Conservation (phyloP, 2,797 vertebrate genomes). For the Pristis pectinata region DNA sequence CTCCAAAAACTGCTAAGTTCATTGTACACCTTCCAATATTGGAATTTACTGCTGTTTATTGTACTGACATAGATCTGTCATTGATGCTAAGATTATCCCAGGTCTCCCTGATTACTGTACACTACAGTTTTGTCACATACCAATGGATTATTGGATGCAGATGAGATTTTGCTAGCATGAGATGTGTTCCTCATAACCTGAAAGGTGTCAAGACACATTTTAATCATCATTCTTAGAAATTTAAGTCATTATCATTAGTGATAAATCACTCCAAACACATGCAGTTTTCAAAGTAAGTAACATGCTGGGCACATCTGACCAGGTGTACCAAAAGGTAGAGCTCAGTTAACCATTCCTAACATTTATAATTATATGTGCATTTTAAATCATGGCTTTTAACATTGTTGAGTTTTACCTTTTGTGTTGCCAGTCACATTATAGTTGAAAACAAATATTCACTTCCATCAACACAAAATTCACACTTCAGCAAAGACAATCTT, state of each 20-base stretch:
- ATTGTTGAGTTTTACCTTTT: background rate
- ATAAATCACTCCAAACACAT: constrained; percentile 7
- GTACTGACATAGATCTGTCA: background rate
- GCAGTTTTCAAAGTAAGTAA: background rate
- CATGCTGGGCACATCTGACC: background rate
- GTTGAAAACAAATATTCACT: background rate
- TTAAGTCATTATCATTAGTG: no score
- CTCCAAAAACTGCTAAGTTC: background rate
- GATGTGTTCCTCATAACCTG: constrained; percentile 79
- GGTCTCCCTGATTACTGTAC: no score
- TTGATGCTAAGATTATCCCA: background rate
- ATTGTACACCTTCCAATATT: background rate
- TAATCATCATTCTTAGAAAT: background rate
- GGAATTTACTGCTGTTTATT: background rate
- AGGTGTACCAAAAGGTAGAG: background rate
- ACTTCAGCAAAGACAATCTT: background rate
- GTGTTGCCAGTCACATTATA: background rate
- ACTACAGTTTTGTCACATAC: constrained; percentile 57
- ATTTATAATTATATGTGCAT: background rate
- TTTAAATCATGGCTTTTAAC: background rate
- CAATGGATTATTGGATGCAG: constrained; percentile 61
- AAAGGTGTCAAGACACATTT: constrained; percentile 47
- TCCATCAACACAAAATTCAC: background rate
- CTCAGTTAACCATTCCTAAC: background rate
- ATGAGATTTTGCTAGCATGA: constrained; percentile 64